Evolutionary conservation across 2,888 invertebrate species (phyloP).

Genomic region (Drosophila subquinaria): DNA sequence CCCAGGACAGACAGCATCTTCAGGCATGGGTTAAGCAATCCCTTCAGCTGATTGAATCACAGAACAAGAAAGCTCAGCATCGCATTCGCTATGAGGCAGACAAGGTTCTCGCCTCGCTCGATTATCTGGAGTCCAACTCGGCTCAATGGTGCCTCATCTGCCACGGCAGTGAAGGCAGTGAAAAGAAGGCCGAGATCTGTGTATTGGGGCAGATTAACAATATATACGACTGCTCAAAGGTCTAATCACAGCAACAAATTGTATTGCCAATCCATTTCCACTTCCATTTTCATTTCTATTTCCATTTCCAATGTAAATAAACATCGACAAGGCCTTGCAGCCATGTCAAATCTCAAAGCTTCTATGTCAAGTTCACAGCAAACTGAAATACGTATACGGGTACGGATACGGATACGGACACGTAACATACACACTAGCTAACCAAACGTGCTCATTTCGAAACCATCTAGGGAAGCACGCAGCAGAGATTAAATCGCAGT

Average conservation of each 20-base stretch:
- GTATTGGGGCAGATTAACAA: background rate
- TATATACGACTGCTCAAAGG: background rate
- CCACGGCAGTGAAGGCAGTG: background rate
- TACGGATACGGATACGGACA: slow-evolving; percentile 18
- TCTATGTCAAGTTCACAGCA: slow-evolving; percentile 7
- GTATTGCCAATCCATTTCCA: background rate
- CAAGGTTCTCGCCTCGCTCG: slow-evolving; percentile 4
- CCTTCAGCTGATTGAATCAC: background rate
- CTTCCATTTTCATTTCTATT: background rate
- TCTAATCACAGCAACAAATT: background rate
- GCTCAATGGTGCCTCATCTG: slow-evolving; percentile 5
- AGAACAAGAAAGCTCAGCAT: background rate
- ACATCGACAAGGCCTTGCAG: slow-evolving; percentile 39
- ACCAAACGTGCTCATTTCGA: slow-evolving; percentile 27
- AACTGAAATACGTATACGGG: slow-evolving; percentile 23
- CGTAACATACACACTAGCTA: slow-evolving; percentile 13
- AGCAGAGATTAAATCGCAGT: slow-evolving; percentile 9
- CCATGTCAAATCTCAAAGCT: slow-evolving; percentile 12
- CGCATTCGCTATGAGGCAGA: background rate
- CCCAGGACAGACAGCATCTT: background rate
- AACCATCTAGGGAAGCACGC: slow-evolving; percentile 21
- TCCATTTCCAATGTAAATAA: background rate
- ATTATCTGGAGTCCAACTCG: slow-evolving; percentile 3
- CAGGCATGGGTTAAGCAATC: background rate
- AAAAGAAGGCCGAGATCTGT: background rate